Evolutionary conservation across 2,888 invertebrate genomes (phyloP), one percentile per base, ranked within the genome.

Genomic region (Ophioninae sp.): DNA sequence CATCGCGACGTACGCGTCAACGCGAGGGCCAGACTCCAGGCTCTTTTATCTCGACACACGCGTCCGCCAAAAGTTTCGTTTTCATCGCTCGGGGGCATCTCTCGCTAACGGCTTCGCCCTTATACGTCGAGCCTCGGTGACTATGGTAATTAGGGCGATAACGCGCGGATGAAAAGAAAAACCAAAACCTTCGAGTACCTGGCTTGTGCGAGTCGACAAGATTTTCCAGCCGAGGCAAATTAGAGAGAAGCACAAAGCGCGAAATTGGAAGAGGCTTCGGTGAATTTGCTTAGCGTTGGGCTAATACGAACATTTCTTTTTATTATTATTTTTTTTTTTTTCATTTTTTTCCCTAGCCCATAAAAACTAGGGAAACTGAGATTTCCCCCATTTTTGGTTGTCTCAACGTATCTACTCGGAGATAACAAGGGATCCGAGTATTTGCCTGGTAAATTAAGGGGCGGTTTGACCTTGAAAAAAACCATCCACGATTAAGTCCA

Each of bases 61-160:
- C 41, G 20, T 59, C 2, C 20, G 7, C 65, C 17, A 56, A 61
- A 57, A 67, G 39, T 65, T 65, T 17, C 8, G 64, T 78, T 73
- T 74, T 74, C 59, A 59, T 74, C 21, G n/a, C 44, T 68, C 73
- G 20, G n/a, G 77, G 44, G 21, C 30, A 30, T 41, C 21, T 50
- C 75, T 61, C 70, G 65, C 64, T 77, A 69, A 64, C 68, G 56
- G 68, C 50, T 17, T 50, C 30, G 17, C 62, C 30, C 69, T 10
- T 37, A n/a, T 65, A 77, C 65, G 74, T 78, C 64, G 74, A 57
- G 74, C 78, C 74, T 83, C 70, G 62, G 56, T 75, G 79, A 80
- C 79, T 86, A 83, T 85, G 86, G 79, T 83, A 85, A 86, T 86
- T 85, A 81, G 74, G 59, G 65, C 79, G 83, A 86, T 82, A 85